Percentiles rank a stretch among this genome's conserved stretches.
Conservation (phyloP, 2,797 vertebrate genomes). For the Pipistrellus pygmaeus region DNA sequence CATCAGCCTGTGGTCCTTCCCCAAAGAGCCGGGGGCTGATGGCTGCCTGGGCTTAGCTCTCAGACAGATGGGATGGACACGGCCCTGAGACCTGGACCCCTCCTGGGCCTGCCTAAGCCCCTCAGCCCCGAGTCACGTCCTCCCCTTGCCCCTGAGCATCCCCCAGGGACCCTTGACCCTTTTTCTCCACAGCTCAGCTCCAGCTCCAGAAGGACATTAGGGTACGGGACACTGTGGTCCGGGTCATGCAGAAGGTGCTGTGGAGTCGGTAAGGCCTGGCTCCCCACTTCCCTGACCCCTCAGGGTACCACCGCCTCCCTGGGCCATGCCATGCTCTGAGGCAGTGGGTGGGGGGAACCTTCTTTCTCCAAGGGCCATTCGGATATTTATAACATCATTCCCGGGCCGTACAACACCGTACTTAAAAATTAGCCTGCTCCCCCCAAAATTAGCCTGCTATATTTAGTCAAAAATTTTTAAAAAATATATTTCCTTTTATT, state of each 20-base stretch:
- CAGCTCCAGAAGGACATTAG: background rate
- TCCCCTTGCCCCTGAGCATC: background rate
- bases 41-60: background rate
- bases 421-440: no score
- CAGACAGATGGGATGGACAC: background rate
- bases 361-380: no score
- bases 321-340: fast-evolving
- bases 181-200: slow-evolving; percentile 55
- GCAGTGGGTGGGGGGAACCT: no score
- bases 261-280: slow-evolving; percentile 69
- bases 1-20: background rate
- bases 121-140: background rate
- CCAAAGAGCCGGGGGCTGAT: background rate
- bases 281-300: background rate
- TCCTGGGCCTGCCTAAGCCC: background rate
- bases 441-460: no score
- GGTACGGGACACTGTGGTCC: slow-evolving; percentile 53
- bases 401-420: no score
- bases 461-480: no score
- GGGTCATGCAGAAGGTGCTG: slow-evolving; percentile 54
- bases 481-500: no score
- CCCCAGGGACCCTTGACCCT: background rate
- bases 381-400: no score
- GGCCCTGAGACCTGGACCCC: background rate
- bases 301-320: background rate